Evolutionary conservation across 2,888 invertebrate species (phyloP), one percentile per base, ranked within the genome.

Genomic region (Agriotes lineatus): DNA sequence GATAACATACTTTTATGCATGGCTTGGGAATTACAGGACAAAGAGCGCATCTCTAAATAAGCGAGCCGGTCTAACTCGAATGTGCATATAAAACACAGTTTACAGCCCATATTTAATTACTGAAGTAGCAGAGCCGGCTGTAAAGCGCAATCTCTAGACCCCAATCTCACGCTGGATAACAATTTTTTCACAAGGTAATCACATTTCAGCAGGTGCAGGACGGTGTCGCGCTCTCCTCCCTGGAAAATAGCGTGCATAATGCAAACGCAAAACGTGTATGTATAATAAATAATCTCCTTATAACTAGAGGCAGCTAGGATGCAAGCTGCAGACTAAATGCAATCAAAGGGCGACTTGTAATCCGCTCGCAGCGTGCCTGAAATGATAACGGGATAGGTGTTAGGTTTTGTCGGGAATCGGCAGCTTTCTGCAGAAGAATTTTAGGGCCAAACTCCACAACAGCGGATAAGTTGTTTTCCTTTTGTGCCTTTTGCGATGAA

Each of bases 341-440:
- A 59, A 59, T 59, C 59, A 57, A 45, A 59, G 59, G 59, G 59
- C 45, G 45, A 59, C 30, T 59, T 59, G 52, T 59, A 59, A 59
- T 59, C 59, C 59, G 25, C 59, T 59, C 45, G 59, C 45, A 59
- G 59, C 44, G 59, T 59, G 44, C 45, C 33, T 45, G 33, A 45
- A 59, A 59, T 59, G 45, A 59, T 59, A 59, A 59, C 59, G 25
- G 52, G 57, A 25, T 59, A 59, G 59, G 59, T 59, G 59, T 52
- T 59, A 42, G 39, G 44, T 45, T 12, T 25, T 44, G 45, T 25
- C 22, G 22, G n/a, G n/a, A 12, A 19, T 39, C 1, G 12, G 10
- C 57, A 18, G 10, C 57, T 57, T 42, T 39, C 18, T 22, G 22
- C 25, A 57, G 39, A 19, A 16, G 39, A 57, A 57, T 42, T 57